Base-by-base conservation (phyloP, 2,113 vertebrate species). In the Symphodus melops region DNA sequence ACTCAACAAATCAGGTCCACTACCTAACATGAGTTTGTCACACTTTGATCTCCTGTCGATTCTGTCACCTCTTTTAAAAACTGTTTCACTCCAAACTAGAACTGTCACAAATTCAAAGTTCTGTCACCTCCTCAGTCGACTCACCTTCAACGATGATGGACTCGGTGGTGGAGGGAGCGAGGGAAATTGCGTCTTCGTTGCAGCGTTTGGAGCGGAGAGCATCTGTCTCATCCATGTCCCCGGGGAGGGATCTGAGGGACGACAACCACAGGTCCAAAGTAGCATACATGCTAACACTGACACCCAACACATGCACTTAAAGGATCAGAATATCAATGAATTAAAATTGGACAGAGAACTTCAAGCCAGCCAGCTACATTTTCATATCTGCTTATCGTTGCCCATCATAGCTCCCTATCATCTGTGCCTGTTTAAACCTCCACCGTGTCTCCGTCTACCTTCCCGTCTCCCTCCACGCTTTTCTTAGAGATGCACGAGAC, bases 181-280 rank as follows among this genome's bases (percentile, higher is more conserved):
- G 93, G 0, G 95, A 96, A 42, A 96, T 87, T 19, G 93, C 68
- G 28, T 99, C 98, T 1, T 99, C 98, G 1, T 87, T 79, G 46
- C 81, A 87, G 67, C 95, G 95, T 90, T 95, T 99, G 37, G 88
- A 74, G 80, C 94, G 96, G 39, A 95, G 89, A 39, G 84, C 75
- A 8, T 99, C 97, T 0, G 94, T 86, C 87, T 99, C 98, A 82
- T 99, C 97, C 98, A 99, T 99, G 79, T 97, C 97, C 94, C 95
- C 96, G 65, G 94, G 77, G 81, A 93, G 79, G 72, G 94, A 92
- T 88, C 97, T 99, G 85, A 83, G 84, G 10, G 72, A 86, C 25
- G 89, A 93, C 25, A 72, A 79, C 49, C 75, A 82, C 42, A 87
- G 59, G 63, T 88, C 44, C 49, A 83, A 57, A 55, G 66, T 73